Conservation (phyloP, 1,140 invertebrate genomes). For the Eufriesea mexicana region DNA sequence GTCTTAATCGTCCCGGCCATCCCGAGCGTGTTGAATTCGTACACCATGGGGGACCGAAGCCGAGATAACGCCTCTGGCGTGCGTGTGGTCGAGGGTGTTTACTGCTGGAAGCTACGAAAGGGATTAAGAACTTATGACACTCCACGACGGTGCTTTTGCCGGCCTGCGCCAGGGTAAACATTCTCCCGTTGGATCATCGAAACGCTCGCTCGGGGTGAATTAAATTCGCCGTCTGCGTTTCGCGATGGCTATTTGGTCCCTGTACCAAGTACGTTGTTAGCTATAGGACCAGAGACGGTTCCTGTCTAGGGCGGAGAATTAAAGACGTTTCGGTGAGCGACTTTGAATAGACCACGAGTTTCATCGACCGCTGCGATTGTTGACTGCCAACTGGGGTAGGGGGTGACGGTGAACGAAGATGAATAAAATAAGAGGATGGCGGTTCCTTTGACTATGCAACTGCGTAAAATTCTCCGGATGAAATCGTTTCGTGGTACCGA, state of each 20-base stretch:
- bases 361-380: background rate
- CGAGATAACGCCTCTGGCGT: conserved; percentile 32
- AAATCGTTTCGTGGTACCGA: background rate
- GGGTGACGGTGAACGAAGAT: background rate
- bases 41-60: background rate
- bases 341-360: background rate
- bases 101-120: conserved; percentile 27
- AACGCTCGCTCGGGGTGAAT: conserved; percentile 15
- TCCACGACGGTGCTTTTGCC: background rate
- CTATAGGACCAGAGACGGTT: too few species aligned
- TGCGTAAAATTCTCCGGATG: background rate
- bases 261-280: too few species aligned
- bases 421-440: background rate
- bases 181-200: conserved; percentile 28
- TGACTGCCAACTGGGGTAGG: too few species aligned
- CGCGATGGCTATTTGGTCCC: background rate
- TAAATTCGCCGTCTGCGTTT: conserved; percentile 5
- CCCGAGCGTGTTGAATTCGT: conserved; percentile 16
- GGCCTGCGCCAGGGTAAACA: conserved; percentile 10
- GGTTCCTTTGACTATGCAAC: background rate
- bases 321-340: background rate
- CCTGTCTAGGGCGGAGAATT: background rate
- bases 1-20: conserved; percentile 54
- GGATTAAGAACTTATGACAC: conserved; percentile 50
- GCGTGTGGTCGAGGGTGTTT: conserved; percentile 28